Evolutionary conservation across 2,888 invertebrate species (phyloP).

Genomic region (Parnassius orleans): DNA sequence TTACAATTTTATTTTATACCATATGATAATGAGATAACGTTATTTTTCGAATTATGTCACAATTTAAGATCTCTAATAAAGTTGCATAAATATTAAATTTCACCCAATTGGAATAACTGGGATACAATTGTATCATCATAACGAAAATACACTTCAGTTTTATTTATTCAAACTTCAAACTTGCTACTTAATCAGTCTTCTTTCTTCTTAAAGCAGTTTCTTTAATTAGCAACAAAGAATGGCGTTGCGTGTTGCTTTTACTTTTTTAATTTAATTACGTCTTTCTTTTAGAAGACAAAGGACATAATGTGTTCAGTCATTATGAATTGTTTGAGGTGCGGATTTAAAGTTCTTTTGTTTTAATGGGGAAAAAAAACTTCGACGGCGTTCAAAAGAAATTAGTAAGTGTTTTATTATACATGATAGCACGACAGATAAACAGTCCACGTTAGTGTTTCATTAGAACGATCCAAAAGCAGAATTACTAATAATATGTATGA

Average conservation of each 20-base stretch:
- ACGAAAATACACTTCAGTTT: background rate
- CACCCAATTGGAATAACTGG: too few species aligned
- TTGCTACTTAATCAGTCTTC: constrained; percentile 75
- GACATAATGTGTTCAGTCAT: constrained; percentile 65
- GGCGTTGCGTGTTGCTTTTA: constrained; percentile 74
- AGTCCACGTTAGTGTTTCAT: too few species aligned
- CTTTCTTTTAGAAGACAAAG: constrained; percentile 61
- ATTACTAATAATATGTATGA: too few species aligned
- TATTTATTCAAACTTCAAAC: constrained; percentile 62
- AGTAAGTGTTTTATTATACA: background rate
- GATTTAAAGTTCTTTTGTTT: constrained; percentile 51
- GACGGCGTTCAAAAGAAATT: background rate
- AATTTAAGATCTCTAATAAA: too few species aligned
- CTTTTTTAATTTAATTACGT: constrained; percentile 75
- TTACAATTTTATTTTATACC: too few species aligned
- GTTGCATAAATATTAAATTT: too few species aligned
- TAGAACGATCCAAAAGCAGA: too few species aligned
- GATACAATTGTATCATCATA: background rate
- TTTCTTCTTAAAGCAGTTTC: constrained; percentile 68
- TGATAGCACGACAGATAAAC: too few species aligned
- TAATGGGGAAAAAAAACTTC: background rate
- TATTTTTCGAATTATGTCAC: too few species aligned
- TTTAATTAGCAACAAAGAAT: constrained; percentile 78
- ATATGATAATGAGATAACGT: too few species aligned
- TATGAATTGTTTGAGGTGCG: constrained; percentile 63